phyloP scores from a whole-genome alignment of 2,797 vertebrate genomes.

The Caiman crocodilus region DNA sequence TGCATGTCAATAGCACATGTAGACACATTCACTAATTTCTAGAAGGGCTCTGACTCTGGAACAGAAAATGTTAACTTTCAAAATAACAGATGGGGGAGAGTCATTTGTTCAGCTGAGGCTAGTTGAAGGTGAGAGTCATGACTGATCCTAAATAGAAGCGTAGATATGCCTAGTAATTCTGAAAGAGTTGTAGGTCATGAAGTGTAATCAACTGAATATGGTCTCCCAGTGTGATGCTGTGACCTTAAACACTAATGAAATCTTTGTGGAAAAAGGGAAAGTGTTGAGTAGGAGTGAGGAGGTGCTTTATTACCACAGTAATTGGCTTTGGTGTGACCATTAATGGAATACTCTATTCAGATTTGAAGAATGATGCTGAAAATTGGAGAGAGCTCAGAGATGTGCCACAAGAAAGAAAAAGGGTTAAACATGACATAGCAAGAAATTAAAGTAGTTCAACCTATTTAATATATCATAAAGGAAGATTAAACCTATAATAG shows the following conservation, averaged over 20 bases:
- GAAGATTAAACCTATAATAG: neutral
- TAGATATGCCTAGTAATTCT: no score
- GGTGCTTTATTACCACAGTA: neutral
- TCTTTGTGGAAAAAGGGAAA: neutral
- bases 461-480: neutral
- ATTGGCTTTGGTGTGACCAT: neutral
- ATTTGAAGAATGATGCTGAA: neutral
- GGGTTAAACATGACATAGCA: neutral
- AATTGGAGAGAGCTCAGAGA: neutral
- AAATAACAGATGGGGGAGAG: no score
- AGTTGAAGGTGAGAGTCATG: no score
- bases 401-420: neutral
- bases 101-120: no score
- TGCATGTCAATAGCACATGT: no score
- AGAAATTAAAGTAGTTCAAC: neutral
- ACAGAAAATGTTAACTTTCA: neutral
- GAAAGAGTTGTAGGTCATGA: neutral
- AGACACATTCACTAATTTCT: neutral
- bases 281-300: neutral
- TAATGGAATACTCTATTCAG: neutral
- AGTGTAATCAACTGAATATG: neutral
- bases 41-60: neutral
- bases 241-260: accelerated
- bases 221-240: neutral
- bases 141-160: no score